Conservation (phyloP, 2,797 vertebrate genomes). For the Erpetoichthys calabaricus region DNA sequence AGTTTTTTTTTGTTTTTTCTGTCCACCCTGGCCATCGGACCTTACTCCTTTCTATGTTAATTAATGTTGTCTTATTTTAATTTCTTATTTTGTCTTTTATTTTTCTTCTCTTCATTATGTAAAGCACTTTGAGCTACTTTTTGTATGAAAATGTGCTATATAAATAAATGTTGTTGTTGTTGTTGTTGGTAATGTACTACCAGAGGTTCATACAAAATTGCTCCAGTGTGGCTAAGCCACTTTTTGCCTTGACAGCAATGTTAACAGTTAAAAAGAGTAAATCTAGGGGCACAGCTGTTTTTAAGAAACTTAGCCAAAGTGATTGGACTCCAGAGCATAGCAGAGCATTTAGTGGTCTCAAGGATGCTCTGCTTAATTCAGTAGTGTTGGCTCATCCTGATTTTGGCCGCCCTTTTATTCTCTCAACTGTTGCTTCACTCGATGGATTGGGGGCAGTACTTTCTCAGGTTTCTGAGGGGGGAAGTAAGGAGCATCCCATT, state of each 20-base stretch:
- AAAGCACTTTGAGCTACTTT: too few relatives aligned
- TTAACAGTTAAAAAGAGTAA: too few relatives aligned
- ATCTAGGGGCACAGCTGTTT: accelerated
- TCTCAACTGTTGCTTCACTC: conserved; percentile 13
- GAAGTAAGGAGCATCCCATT: neutral
- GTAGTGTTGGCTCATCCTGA: conserved; percentile 10
- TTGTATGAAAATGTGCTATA: too few relatives aligned
- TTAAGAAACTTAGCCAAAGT: neutral
- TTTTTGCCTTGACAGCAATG: conserved; percentile 14
- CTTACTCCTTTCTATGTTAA: too few relatives aligned
- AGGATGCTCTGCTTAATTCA: conserved; percentile 4
- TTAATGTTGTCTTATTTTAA: too few relatives aligned
- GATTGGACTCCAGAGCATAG: conserved; percentile 12
- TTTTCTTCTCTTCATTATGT: too few relatives aligned
- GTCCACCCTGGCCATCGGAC: too few relatives aligned
- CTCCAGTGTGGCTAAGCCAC: conserved; percentile 10
- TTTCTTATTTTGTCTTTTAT: too few relatives aligned
- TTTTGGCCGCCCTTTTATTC: conserved; percentile 10
- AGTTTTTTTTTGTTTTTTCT: too few relatives aligned
- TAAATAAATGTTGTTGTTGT: too few relatives aligned
- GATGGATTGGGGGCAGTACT: conserved; percentile 10
- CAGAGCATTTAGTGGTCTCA: conserved; percentile 8
- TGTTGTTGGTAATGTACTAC: conserved; percentile 15
- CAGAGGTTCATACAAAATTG: conserved; percentile 14
- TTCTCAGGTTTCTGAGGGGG: conserved; percentile 5